phyloP scores from a whole-genome alignment of 2,888 invertebrate species.

The Dinocampus coccinellae region DNA sequence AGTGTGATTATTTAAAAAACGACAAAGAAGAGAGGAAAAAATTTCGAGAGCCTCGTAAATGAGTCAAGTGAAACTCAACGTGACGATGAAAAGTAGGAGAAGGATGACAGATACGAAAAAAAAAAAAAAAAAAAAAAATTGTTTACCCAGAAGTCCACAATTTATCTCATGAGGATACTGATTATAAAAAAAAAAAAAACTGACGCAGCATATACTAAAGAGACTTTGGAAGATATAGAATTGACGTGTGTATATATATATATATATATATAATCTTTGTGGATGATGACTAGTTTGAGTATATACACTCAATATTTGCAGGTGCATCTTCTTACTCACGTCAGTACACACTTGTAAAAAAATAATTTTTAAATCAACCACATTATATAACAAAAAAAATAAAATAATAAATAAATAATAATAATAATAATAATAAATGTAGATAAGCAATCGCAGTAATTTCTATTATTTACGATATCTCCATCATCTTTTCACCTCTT shows the following conservation, averaged over 20 bases:
- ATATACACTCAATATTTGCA: neutral
- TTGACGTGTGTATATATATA: neutral
- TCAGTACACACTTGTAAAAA: neutral
- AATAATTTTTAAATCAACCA: slow-evolving; percentile 15
- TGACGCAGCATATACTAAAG: neutral
- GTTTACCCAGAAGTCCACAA: neutral
- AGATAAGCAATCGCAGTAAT: too few species aligned
- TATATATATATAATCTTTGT: neutral
- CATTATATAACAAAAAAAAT: slow-evolving; percentile 20
- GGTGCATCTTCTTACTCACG: neutral
- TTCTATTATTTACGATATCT: too few species aligned
- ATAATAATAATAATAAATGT: too few species aligned
- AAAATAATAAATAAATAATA: too few species aligned
- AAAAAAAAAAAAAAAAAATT: neutral
- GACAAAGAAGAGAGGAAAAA: neutral
- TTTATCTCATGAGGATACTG: neutral
- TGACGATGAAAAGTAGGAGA: neutral
- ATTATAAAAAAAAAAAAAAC: neutral
- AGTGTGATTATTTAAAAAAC: too few species aligned
- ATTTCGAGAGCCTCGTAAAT: neutral
- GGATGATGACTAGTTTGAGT: too few species aligned
- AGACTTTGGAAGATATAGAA: neutral
- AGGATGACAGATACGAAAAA: neutral
- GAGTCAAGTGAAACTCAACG: neutral
- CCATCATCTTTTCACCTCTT: too few species aligned